A percentile compares a stretch with the other conserved stretches of the same genome.
Conservation (phyloP, 1,140 invertebrate genomes). For the Steinernema feltiae region DNA sequence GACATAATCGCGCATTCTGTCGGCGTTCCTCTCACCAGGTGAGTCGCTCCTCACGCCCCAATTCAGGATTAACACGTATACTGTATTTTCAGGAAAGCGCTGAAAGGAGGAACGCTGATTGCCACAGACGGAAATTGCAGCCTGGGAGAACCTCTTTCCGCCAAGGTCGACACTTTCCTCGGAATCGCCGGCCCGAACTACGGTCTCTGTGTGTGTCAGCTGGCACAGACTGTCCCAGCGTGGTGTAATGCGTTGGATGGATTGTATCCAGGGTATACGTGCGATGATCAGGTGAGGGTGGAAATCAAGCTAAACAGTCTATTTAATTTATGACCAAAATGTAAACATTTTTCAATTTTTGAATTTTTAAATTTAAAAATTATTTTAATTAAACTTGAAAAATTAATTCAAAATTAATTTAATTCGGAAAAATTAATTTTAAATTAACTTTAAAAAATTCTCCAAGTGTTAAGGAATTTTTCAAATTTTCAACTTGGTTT, state of each 20-base stretch:
- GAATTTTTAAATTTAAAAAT: too few species aligned
- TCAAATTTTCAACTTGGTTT: too few species aligned
- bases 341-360: too few species aligned
- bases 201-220: conserved; percentile 54
- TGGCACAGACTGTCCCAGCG: conserved; percentile 56
- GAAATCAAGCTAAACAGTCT: too few species aligned
- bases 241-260: conserved; percentile 58
- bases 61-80: neutral
- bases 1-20: conserved; percentile 57
- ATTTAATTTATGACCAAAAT: too few species aligned
- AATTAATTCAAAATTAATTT: too few species aligned
- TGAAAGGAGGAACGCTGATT: conserved; percentile 54
- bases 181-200: conserved; percentile 56
- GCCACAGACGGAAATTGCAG: conserved; percentile 57
- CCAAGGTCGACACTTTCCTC: conserved; percentile 50
- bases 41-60: conserved; percentile 2
- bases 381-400: too few species aligned
- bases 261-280: conserved; percentile 55
- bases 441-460: too few species aligned
- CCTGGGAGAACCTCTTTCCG: conserved; percentile 46
- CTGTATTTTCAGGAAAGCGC: conserved; percentile 47
- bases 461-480: too few species aligned
- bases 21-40: conserved; percentile 48
- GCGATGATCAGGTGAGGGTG: conserved; percentile 57
- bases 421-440: too few species aligned